Base-by-base conservation (phyloP, 1,140 invertebrate species). In the Procambarus clarkii region DNA sequence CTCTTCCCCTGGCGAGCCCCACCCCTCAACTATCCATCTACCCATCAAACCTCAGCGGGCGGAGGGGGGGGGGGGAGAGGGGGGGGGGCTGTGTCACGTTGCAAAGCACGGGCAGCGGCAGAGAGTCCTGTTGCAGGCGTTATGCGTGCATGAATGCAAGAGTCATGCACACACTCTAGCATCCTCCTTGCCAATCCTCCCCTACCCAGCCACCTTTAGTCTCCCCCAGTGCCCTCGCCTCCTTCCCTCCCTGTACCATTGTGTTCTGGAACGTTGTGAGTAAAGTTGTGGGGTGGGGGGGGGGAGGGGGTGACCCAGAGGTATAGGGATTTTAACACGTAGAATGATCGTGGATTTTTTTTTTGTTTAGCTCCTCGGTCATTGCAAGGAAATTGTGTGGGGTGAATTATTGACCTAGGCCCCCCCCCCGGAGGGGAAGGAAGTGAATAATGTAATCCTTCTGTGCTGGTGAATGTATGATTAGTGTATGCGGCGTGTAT, bases 61-160 rank as follows among this genome's bases (percentile, higher is more conserved):
- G 44, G 50, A 77, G 60, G 34, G 34, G 34, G 34, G 34, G 34
- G 34, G 34, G 1, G 34, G 34, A 1, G 1, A 34, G 34, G 34
- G 34, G 34, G 34, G 34, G 34, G 34, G 34, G 34, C 34, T 54
- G 60, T 83, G 88, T 83, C 87, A 89, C 60, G 87, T 64, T 74
- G 79, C 79, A 69, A n/a, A 79, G 54, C 60, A 48, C 44, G 48
- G 54, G 64, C 64, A 89, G 60, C 78, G 58, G 64, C 74, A 69
- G 60, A 44, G 88, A 81, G 82, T 85, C 48, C 79, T 79, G 54
- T 60, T 77, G 46, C 21, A 46, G 82, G 46, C 76, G 85, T 91
- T 91, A 91, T 91, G 88, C 88, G 85, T 91, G 88, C 88, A 91
- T 91, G 88, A 91, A 84, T 85, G 82, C 71, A 79, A 79, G 88